phyloP scores from a whole-genome alignment of 2,888 invertebrate species.

The Drosophila kambysellisi region DNA sequence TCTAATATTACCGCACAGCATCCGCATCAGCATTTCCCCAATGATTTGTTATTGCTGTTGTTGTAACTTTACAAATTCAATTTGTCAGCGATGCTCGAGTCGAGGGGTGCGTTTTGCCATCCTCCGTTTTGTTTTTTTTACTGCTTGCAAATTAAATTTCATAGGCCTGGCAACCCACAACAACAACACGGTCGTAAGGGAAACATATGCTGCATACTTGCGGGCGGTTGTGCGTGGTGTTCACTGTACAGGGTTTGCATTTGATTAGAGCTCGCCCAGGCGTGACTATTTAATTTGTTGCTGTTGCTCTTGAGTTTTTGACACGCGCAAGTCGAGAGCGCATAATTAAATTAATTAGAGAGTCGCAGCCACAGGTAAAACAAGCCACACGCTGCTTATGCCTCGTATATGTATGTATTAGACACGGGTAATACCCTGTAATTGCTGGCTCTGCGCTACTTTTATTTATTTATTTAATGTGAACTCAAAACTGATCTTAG shows the following conservation, averaged over 20 bases:
- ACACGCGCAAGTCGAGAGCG: slow-evolving; percentile 75
- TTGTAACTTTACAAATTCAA: slow-evolving; percentile 78
- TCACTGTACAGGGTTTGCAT: slow-evolving; percentile 59
- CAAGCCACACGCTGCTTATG: slow-evolving; percentile 27
- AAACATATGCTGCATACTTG: slow-evolving; percentile 64
- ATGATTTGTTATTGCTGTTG: slow-evolving; percentile 79
- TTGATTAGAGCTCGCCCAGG: slow-evolving; percentile 72
- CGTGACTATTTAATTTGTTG: slow-evolving; percentile 75
- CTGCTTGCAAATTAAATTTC: slow-evolving; percentile 62
- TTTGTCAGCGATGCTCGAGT: slow-evolving; percentile 73
- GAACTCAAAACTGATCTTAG: background rate
- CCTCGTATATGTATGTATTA: background rate
- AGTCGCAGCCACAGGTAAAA: slow-evolving; percentile 75
- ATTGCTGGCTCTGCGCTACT: background rate
- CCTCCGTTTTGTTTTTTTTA: background rate
- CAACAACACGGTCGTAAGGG: slow-evolving; percentile 11
- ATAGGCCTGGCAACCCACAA: slow-evolving; percentile 66
- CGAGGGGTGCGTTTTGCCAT: slow-evolving; percentile 31
- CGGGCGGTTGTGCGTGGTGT: slow-evolving; percentile 34
- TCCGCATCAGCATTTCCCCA: slow-evolving; percentile 33
- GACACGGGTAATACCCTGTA: slow-evolving; percentile 37
- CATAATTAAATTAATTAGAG: slow-evolving; percentile 82
- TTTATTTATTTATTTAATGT: background rate
- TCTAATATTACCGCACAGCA: slow-evolving; percentile 65
- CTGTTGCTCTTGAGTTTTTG: slow-evolving; percentile 54